These are phyloP conservation scores for Archips xylosteana DNA, from an alignment of 2,888 invertebrate species.

Conservation along the genomic window DNA sequence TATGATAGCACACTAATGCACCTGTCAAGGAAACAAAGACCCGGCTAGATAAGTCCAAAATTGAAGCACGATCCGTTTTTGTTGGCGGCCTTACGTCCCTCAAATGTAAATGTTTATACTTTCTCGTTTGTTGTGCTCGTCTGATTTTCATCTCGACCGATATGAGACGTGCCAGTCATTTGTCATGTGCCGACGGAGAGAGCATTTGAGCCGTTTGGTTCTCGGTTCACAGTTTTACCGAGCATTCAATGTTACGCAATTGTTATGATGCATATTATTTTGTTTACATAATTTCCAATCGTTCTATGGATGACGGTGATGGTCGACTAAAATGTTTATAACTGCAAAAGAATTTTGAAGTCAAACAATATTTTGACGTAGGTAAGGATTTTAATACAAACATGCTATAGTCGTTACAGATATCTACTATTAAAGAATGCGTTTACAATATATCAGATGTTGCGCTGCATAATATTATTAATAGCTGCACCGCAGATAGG, in stretches of 20 bases:
- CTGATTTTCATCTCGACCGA: slow-evolving; percentile 69
- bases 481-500: slow-evolving; percentile 73
- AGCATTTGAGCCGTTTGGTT: slow-evolving; percentile 28
- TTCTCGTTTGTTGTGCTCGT: slow-evolving; percentile 65
- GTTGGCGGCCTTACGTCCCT: slow-evolving; percentile 59
- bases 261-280: slow-evolving; percentile 24
- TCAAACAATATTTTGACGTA: not conserved
- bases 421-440: slow-evolving; percentile 18
- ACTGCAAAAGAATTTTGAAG: not conserved
- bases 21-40: slow-evolving; percentile 84
- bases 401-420: slow-evolving; percentile 1
- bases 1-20: slow-evolving; percentile 83
- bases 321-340: slow-evolving; percentile 3
- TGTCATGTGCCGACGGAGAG: slow-evolving; percentile 62
- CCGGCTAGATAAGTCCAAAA: slow-evolving; percentile 78
- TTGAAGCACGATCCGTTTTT: slow-evolving; percentile 74
- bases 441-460: slow-evolving; percentile 67
- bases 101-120: slow-evolving; percentile 85
- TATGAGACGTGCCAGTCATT: slow-evolving; percentile 79
- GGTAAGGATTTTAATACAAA: slow-evolving; percentile 24
- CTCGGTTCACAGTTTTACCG: slow-evolving; percentile 33
- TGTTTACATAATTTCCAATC: slow-evolving; percentile 29
- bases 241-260: slow-evolving; percentile 41
- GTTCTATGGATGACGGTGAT: slow-evolving; percentile 13
- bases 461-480: slow-evolving; percentile 74